Percentiles rank a stretch among this genome's conserved stretches.
phyloP scores from a whole-genome alignment of 2,888 invertebrate genomes.

The Eilema caniola region DNA sequence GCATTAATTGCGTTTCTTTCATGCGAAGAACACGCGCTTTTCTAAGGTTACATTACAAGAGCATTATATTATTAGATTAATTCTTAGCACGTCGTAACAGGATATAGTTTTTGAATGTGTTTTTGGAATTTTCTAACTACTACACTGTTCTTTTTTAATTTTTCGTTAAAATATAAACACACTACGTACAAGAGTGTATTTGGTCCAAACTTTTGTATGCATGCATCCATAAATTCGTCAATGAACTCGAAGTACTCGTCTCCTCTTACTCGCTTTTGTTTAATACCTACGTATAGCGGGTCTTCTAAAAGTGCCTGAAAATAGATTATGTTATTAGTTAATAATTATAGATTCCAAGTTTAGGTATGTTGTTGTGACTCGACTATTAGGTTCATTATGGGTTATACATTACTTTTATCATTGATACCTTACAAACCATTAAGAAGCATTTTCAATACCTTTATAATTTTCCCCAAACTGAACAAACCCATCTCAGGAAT shows the following conservation, averaged over 20 bases:
- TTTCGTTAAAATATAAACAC: neutral
- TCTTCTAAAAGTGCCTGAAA: slow-evolving; percentile 92
- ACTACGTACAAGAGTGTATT: slow-evolving; percentile 89
- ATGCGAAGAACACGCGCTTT: neutral
- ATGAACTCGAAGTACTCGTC: slow-evolving; percentile 94
- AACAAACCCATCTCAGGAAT: neutral
- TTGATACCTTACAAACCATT: no score
- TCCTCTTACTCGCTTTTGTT: slow-evolving; percentile 93
- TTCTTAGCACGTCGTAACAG: no score
- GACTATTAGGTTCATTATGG: no score
- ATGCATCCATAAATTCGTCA: slow-evolving; percentile 97
- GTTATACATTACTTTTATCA: no score
- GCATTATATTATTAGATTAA: no score
- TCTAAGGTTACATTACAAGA: no score
- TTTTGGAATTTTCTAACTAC: no score
- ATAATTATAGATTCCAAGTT: neutral
- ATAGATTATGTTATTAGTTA: neutral
- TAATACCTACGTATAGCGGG: slow-evolving; percentile 95
- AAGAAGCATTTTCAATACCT: no score
- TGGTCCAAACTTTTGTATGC: slow-evolving; percentile 92
- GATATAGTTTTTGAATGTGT: no score
- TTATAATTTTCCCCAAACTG: neutral
- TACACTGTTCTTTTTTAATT: no score
- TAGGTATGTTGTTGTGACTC: neutral
- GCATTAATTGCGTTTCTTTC: neutral